These are phyloP conservation scores for Bos taurus DNA, from an alignment of 2,113 vertebrate species.

Conservation along the genomic window DNA sequence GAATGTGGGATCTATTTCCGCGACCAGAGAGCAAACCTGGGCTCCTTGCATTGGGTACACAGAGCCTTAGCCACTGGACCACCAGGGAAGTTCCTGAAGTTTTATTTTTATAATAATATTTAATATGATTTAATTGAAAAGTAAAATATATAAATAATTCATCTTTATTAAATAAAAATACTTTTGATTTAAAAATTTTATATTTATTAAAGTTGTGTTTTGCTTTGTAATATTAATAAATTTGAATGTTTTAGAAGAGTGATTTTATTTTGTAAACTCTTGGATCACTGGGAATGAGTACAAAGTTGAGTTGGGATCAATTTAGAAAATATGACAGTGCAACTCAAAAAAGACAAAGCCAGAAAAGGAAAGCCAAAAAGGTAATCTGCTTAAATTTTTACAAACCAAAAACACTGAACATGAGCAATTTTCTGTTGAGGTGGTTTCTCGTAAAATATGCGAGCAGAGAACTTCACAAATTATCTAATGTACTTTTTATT, in stretches of 20 bases:
- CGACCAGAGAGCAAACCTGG: neutral
- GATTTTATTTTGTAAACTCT: slow-evolving; percentile 14
- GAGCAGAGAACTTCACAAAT: neutral
- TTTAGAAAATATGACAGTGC: neutral
- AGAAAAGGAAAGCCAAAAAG: neutral
- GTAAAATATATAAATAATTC: neutral
- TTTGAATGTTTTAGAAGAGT: neutral
- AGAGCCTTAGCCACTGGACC: neutral
- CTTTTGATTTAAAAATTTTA: neutral
- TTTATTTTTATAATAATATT: slow-evolving; percentile 14
- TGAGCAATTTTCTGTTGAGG: neutral
- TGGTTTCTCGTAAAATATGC: neutral
- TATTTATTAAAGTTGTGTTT: neutral
- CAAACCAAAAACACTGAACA: neutral
- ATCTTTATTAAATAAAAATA: neutral
- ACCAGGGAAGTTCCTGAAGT: neutral
- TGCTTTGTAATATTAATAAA: neutral
- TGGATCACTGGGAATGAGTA: neutral
- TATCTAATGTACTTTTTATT: neutral
- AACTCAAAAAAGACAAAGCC: neutral
- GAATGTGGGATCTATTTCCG: neutral
- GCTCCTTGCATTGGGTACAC: neutral
- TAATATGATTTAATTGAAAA: neutral
- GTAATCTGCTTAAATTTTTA: neutral
- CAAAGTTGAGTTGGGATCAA: neutral